Conservation (phyloP, 2,888 invertebrate species). For the Meliscaeva auricollis region DNA sequence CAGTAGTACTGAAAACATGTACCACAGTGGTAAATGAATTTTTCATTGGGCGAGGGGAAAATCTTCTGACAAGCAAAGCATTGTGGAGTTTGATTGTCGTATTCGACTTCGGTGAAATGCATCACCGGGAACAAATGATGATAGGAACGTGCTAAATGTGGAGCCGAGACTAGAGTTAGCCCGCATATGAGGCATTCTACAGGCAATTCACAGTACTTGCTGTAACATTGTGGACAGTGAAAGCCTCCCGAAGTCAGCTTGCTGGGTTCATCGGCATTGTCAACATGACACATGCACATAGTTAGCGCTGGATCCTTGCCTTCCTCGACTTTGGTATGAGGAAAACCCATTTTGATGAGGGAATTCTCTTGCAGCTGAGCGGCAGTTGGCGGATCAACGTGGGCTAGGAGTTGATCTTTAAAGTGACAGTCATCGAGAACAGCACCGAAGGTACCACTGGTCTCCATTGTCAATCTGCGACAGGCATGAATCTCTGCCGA, state of each 20-base stretch:
- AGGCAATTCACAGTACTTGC: constrained; percentile 99
- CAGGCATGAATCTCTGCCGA: constrained; percentile 98
- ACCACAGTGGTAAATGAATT: constrained; percentile 93
- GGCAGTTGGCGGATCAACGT: constrained; percentile 90
- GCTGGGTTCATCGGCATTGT: constrained; percentile 88
- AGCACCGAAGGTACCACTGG: constrained; percentile 94
- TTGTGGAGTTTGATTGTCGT: constrained; percentile 85
- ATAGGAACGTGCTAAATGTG: constrained; percentile 98
- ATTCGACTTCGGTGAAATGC: constrained; percentile 90
- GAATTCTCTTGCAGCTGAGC: constrained; percentile 90
- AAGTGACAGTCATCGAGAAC: constrained; percentile 93
- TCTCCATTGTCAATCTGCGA: constrained; percentile 92
- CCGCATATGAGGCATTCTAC: constrained; percentile 98
- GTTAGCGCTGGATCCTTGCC: constrained; percentile 89
- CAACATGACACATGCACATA: constrained; percentile 97
- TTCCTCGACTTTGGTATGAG: constrained; percentile 89
- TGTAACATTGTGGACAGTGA: constrained; percentile 97
- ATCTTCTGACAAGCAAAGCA: constrained; percentile 91
- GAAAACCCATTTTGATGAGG: constrained; percentile 98
- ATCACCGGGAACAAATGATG: constrained; percentile 98
- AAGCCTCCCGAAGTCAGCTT: constrained; percentile 91
- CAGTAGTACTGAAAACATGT: constrained; percentile 94
- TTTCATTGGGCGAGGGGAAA: constrained; percentile 86
- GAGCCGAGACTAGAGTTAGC: constrained; percentile 97
- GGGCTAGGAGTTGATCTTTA: constrained; percentile 87